Conservation (phyloP, 92 coral and sea anemone genomes). For the Epizoanthus stellaris region DNA sequence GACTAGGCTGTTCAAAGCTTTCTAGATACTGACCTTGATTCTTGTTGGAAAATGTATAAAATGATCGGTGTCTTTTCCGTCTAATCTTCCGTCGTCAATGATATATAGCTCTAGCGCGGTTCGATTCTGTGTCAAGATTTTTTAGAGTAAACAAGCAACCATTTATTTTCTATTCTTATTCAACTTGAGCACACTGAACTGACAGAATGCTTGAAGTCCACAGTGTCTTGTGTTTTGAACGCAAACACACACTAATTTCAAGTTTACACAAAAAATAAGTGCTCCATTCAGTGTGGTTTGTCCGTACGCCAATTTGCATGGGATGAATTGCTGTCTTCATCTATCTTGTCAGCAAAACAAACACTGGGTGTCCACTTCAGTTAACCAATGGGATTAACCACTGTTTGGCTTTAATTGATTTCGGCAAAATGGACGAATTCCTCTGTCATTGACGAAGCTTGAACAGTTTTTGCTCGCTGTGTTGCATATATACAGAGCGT, state of each 20-base stretch:
- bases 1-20: too few relatives aligned
- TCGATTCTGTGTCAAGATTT: too few relatives aligned
- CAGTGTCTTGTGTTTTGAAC: conserved; percentile 22
- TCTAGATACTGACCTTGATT: too few relatives aligned
- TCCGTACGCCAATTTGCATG: conserved; percentile 4
- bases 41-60: too few relatives aligned
- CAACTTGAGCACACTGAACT: conserved; percentile 19
- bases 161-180: conserved; percentile 3
- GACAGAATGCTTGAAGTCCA: background rate
- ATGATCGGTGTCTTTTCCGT: too few relatives aligned
- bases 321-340: conserved; percentile 23
- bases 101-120: too few relatives aligned
- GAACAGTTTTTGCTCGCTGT: too few relatives aligned
- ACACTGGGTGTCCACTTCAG: conserved; percentile 4
- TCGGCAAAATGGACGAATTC: conserved; percentile 24
- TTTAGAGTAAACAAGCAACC: conserved; percentile 1
- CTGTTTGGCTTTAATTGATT: conserved; percentile 7
- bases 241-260: conserved; percentile 8
- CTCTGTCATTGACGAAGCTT: conserved; percentile 11
- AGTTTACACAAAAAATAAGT: conserved; percentile 18
- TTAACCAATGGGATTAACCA: background rate
- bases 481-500: too few relatives aligned
- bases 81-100: too few relatives aligned
- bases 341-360: conserved; percentile 27
- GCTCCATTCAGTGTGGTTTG: conserved; percentile 18